Conservation (phyloP, 2,888 invertebrate species). For the Cynaeus angustus region DNA sequence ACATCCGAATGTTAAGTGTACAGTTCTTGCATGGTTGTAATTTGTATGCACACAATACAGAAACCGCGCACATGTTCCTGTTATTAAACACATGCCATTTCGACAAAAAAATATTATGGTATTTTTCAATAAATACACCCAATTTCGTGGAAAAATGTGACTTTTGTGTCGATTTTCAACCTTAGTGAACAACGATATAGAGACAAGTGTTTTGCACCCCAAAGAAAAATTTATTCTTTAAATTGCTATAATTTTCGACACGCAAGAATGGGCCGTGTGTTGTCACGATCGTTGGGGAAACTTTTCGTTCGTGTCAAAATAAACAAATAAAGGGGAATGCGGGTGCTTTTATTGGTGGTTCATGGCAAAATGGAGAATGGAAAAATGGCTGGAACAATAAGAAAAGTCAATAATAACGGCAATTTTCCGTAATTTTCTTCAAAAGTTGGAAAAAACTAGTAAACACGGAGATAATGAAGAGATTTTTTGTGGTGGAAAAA, state of each 20-base stretch:
- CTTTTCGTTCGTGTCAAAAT: constrained; percentile 70
- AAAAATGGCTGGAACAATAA: background rate
- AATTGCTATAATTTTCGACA: constrained; percentile 62
- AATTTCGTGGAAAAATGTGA: constrained; percentile 15
- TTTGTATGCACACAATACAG: constrained; percentile 27
- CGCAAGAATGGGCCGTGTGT: constrained; percentile 52
- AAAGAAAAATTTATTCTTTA: constrained; percentile 57
- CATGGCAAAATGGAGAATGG: background rate
- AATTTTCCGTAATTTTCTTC: too few species aligned
- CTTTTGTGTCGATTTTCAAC: constrained; percentile 18
- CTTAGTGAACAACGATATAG: background rate
- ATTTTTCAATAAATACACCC: constrained; percentile 24
- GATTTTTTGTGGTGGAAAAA: too few species aligned
- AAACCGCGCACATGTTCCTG: constrained; percentile 25
- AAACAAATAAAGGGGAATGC: background rate
- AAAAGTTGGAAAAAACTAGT: too few species aligned
- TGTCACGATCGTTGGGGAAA: constrained; percentile 37
- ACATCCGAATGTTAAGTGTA: background rate
- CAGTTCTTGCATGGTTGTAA: constrained; percentile 21
- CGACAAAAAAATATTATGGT: constrained; percentile 18
- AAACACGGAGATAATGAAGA: too few species aligned
- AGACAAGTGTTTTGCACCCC: constrained; percentile 53
- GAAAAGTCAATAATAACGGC: too few species aligned
- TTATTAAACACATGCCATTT: constrained; percentile 43
- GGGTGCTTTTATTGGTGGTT: background rate